Evolutionary conservation across 1,140 invertebrate genomes (phyloP).

Genomic region (Eriosoma lanigerum): DNA sequence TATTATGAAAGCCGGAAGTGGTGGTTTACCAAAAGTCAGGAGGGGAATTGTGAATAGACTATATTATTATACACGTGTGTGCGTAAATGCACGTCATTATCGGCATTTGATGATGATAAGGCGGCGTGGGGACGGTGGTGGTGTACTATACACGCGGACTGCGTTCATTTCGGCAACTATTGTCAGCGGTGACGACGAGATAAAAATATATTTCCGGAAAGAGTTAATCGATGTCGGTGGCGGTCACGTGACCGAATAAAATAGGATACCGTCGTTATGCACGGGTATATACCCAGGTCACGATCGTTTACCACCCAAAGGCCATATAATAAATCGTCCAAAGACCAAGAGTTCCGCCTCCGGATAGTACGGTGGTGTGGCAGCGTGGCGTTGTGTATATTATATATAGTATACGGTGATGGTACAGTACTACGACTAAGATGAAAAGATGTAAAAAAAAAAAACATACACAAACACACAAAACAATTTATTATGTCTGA

Average conservation of each 20-base stretch:
- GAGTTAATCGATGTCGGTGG: slow-evolving; percentile 10
- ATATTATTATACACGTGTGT: neutral
- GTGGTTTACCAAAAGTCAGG: slow-evolving; percentile 23
- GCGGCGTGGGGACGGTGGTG: neutral
- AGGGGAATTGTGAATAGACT: neutral
- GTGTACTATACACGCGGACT: neutral
- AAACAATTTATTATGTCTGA: slow-evolving; percentile 50
- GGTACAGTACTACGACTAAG: no score
- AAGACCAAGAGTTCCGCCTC: slow-evolving; percentile 35
- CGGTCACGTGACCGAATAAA: slow-evolving; percentile 8
- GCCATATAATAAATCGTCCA: slow-evolving; percentile 35
- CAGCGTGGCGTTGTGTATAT: neutral
- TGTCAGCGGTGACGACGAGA: slow-evolving; percentile 10
- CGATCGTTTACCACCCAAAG: slow-evolving; percentile 12
- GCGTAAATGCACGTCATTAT: slow-evolving; percentile 28
- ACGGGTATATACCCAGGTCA: neutral
- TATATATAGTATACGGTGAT: neutral
- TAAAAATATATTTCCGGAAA: slow-evolving; percentile 35
- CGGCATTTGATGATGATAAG: neutral
- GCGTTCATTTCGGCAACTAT: neutral
- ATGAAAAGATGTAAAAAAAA: neutral
- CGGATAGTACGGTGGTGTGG: neutral
- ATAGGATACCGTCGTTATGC: neutral
- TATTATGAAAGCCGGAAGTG: slow-evolving; percentile 33
- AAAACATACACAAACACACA: neutral